A percentile compares a stretch with the other conserved stretches of the same genome.
phyloP scores from a whole-genome alignment of 2,113 vertebrate species.

The Cyanoderma ruficeps region DNA sequence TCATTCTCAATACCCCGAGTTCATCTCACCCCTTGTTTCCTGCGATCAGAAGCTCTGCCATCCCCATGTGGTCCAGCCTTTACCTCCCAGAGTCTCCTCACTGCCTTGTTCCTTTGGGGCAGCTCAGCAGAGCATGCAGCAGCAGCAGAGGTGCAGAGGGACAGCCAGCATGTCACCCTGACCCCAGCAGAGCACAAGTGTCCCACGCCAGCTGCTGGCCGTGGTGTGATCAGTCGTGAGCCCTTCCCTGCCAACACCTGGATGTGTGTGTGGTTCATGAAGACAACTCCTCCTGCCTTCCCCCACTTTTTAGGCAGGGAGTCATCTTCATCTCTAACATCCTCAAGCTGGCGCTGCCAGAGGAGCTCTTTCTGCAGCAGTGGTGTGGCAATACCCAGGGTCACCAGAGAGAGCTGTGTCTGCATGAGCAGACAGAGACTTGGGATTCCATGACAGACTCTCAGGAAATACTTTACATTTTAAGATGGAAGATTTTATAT shows the following conservation, averaged over 20 bases:
- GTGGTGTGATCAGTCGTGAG: neutral
- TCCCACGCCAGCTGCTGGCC: neutral
- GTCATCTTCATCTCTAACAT: neutral
- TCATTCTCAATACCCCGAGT: neutral
- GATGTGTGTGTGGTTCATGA: neutral
- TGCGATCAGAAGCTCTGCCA: neutral
- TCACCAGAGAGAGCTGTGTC: neutral
- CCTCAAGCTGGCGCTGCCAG: neutral
- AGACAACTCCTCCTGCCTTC: neutral
- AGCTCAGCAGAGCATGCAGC: neutral
- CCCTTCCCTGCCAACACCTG: neutral
- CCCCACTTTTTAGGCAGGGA: neutral
- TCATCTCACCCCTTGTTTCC: neutral
- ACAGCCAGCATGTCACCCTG: neutral
- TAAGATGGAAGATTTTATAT: neutral
- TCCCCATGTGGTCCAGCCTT: neutral
- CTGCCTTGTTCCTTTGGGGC: rapidly evolving
- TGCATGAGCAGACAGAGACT: neutral
- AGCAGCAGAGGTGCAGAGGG: neutral
- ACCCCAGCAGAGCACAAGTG: neutral
- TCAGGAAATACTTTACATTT: neutral
- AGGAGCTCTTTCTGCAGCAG: neutral
- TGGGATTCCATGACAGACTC: neutral
- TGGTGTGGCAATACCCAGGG: neutral
- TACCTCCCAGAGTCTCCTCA: neutral